These are phyloP conservation scores for Sesamia inferens DNA, from an alignment of 2,888 invertebrate species.

Conservation along the genomic window DNA sequence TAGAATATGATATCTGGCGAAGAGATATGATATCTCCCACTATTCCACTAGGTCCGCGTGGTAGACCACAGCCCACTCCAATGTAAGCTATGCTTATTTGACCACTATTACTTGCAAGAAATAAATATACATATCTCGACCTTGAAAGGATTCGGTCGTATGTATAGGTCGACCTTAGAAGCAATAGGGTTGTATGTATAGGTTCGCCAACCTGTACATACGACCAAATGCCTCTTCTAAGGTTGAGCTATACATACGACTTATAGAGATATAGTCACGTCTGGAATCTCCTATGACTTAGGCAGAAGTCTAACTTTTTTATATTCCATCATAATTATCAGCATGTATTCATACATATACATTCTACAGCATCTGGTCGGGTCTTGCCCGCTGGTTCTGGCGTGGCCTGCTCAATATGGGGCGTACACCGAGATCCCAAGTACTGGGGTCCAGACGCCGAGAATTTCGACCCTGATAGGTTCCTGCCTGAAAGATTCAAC, in stretches of 20 bases:
- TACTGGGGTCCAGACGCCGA: conserved; percentile 91
- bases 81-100: no score
- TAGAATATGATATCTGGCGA: not conserved
- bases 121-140: no score
- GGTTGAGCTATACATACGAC: no score
- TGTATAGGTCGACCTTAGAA: no score
- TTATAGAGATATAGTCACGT: no score
- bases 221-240: no score
- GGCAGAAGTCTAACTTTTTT: not conserved
- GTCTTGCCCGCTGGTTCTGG: conserved; percentile 85
- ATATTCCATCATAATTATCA: not conserved
- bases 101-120: no score
- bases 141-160: no score
- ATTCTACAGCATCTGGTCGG: conserved; percentile 78
- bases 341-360: no score
- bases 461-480: conserved; percentile 91
- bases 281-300: not conserved
- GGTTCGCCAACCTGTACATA: no score
- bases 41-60: not conserved
- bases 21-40: not conserved
- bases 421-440: conserved; percentile 88
- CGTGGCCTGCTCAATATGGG: conserved; percentile 85
- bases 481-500: conserved; percentile 88
- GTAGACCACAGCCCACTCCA: not conserved
- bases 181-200: no score